Conservation (phyloP, 2,797 vertebrate species). For the Taenioides sp. region DNA sequence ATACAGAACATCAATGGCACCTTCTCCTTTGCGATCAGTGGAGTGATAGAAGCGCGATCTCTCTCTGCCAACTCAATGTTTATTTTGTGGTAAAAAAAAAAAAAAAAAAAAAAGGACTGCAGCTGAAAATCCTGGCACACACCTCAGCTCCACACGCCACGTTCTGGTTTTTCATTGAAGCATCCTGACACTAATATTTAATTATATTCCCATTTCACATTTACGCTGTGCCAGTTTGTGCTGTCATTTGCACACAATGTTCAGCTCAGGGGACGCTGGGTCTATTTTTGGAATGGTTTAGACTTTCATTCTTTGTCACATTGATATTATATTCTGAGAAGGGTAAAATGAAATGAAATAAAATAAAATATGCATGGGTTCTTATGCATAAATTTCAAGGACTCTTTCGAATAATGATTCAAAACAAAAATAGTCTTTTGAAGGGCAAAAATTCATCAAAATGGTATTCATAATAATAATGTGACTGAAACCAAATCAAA, state of each 20-base stretch:
- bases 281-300: conserved; percentile 44
- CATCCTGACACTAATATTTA: conserved; percentile 12
- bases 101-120: not conserved
- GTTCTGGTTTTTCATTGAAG: conserved; percentile 15
- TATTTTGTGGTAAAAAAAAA: conserved; percentile 15
- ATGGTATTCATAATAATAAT: too few species aligned
- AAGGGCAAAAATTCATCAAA: too few species aligned
- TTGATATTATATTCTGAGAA: not conserved
- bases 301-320: conserved; percentile 11
- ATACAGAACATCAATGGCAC: not conserved
- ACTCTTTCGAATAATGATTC: too few species aligned
- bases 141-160: conserved; percentile 7
- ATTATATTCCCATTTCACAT: conserved; percentile 17
- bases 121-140: conserved; percentile 1
- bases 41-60: conserved; percentile 5
- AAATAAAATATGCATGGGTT: too few species aligned
- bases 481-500: too few species aligned
- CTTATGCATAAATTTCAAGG: too few species aligned
- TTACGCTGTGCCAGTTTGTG: not conserved
- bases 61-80: conserved; percentile 10
- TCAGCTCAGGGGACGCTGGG: conserved; percentile 15
- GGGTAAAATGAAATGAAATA: too few species aligned
- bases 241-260: not conserved
- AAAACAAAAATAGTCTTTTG: too few species aligned
- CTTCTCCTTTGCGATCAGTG: not conserved